A percentile compares a stretch with the other conserved stretches of the same genome.
Conservation (phyloP, 2,888 invertebrate species). For the Stegophylla sp. region DNA sequence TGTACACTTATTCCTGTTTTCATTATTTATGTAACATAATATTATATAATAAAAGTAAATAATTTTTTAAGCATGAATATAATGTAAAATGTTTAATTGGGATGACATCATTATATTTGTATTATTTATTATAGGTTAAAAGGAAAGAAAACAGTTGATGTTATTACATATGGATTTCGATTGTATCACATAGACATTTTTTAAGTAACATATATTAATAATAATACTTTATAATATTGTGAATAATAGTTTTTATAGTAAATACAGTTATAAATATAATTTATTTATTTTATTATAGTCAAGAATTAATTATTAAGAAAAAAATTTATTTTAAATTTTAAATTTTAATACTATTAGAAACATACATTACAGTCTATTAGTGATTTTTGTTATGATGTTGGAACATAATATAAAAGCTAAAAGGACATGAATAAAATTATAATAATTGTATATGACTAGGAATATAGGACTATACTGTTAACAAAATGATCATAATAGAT, state of each 20-base stretch:
- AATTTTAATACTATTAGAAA: neutral
- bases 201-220: neutral
- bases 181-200: neutral
- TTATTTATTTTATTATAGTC: neutral
- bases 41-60: conserved; percentile 15
- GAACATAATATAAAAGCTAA: conserved; percentile 17
- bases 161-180: no score
- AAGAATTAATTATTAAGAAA: conserved; percentile 4
- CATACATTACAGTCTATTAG: conserved; percentile 25
- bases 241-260: conserved; percentile 2
- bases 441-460: conserved; percentile 16
- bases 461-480: neutral
- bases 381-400: neutral
- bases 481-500: neutral
- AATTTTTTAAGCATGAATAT: conserved; percentile 28
- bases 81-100: conserved; percentile 10
- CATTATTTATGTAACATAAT: conserved; percentile 15
- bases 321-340: conserved; percentile 9
- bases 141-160: neutral
- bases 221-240: neutral
- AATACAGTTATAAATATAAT: conserved; percentile 1
- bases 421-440: neutral
- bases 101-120: neutral
- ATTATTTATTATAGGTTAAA: neutral
- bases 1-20: conserved; percentile 7